Evolutionary conservation across 1,140 invertebrate genomes (phyloP), one percentile per base, ranked within the genome.

Genomic region (Eulimnadia texana): DNA sequence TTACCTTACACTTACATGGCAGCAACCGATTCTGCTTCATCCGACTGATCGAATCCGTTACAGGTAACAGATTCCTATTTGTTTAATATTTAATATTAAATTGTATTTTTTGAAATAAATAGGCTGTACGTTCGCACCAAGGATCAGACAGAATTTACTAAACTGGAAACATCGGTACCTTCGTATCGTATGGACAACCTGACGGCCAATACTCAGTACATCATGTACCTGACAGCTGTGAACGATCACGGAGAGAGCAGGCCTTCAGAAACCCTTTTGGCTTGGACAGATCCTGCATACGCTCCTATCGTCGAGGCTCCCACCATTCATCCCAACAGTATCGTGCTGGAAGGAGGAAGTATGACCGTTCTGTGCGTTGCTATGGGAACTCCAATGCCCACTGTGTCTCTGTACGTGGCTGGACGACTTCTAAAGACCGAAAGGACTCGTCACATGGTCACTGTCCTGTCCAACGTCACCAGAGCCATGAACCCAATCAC

Each of bases 361-460:
- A 88, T 90, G 82, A 90, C 86, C 0, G 81, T 89, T 49, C 73
- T 89, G 0, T 90, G 88, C 67, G 84, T 89, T 51, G 87, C 86
- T 3, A 82, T 88, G 76, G 85, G 84, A 29, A 86, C 84, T 24
- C 88, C 88, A 0, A 84, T 84, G 50, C 88, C 88, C 0, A 88
- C 83, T 0, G 86, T 89, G 33, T 87, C 85, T 0, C 73, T 90
- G 0, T 89, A 88, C 67, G 81, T 86, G 56, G 81, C 82, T 59
- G 85, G 86, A 42, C 78, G 84, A 62, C 73, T 88, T 3, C 80
- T 88, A 16, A 74, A 83, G 10, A 83, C 86, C 72, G 84, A 87
- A 62, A 81, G 80, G 22, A 86, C 84, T 0, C 76, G 85, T 1
- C 85, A 88, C 70, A 85, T 90, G 81, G 85, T 88, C 11, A 85